phyloP scores from a whole-genome alignment of 2,113 vertebrate genomes.

The Tragelaphus imberbis region DNA sequence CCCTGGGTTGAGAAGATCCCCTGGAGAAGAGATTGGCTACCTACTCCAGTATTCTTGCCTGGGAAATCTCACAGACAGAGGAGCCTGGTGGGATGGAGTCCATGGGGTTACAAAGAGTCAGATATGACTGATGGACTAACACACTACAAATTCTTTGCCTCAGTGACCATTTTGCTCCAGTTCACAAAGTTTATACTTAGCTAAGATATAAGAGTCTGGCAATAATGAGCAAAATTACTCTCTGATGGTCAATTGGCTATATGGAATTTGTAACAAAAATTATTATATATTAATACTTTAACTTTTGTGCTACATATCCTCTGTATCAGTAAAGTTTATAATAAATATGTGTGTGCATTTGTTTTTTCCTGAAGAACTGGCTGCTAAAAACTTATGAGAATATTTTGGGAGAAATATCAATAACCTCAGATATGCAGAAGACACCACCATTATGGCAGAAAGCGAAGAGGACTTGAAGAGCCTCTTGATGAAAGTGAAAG shows the following conservation, averaged over 20 bases:
- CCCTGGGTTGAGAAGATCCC: not conserved
- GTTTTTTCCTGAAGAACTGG: not conserved
- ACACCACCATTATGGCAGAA: not conserved
- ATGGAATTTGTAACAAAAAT: not conserved
- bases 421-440: not conserved
- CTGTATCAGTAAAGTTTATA: not conserved
- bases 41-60: not conserved
- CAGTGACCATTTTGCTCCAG: not conserved
- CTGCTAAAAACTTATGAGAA: not conserved
- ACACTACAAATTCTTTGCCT: not conserved
- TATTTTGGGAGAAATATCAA: not conserved
- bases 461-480: not conserved
- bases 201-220: not conserved
- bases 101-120: not conserved
- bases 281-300: not conserved
- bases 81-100: fast-evolving
- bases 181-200: not conserved
- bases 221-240: not conserved
- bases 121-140: not conserved
- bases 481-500: not conserved
- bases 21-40: not conserved
- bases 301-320: not conserved
- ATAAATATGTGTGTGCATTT: not conserved
- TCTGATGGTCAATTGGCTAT: not conserved
- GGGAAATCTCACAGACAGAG: not conserved